Conservation (phyloP, 2,113 vertebrate genomes). For the Holacanthus passer region DNA sequence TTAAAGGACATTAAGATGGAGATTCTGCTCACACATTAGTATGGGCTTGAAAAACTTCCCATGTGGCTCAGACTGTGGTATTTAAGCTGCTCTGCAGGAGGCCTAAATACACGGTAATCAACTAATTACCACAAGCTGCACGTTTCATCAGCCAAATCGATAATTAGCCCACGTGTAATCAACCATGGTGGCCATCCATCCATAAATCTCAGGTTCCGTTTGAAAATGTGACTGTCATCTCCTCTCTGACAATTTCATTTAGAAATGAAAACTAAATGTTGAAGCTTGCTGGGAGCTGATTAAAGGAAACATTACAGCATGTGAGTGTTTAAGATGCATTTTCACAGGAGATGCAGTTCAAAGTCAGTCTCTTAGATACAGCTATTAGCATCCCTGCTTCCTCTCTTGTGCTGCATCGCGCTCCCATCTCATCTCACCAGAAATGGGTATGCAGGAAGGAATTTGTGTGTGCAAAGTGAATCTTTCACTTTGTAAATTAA, state of each 20-base stretch:
- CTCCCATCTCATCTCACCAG: conserved; percentile 39
- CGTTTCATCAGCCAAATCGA: conserved; percentile 28
- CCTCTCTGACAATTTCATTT: conserved; percentile 4
- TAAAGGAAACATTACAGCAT: neutral
- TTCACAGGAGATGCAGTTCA: conserved; percentile 28
- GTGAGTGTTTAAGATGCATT: conserved; percentile 13
- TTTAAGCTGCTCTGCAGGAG: conserved; percentile 16
- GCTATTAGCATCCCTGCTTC: conserved; percentile 40
- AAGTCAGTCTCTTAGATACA: conserved; percentile 46
- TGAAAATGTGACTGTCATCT: conserved; percentile 2
- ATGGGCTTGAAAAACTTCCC: neutral
- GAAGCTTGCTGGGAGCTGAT: neutral
- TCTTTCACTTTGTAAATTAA: conserved; percentile 60
- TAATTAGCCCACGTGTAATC: conserved; percentile 33
- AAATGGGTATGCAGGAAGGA: conserved; percentile 26
- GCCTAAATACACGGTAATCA: conserved; percentile 36
- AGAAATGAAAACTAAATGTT: neutral
- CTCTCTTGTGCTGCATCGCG: conserved; percentile 10
- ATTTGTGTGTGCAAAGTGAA: conserved; percentile 8
- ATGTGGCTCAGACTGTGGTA: neutral
- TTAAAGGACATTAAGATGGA: neutral
- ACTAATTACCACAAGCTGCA: conserved; percentile 44
- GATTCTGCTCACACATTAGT: neutral
- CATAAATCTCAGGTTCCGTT: conserved; percentile 9
- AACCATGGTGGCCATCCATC: conserved; percentile 10